Evolutionary conservation across 2,113 vertebrate species (phyloP).

Genomic region (Isurus oxyrinchus): DNA sequence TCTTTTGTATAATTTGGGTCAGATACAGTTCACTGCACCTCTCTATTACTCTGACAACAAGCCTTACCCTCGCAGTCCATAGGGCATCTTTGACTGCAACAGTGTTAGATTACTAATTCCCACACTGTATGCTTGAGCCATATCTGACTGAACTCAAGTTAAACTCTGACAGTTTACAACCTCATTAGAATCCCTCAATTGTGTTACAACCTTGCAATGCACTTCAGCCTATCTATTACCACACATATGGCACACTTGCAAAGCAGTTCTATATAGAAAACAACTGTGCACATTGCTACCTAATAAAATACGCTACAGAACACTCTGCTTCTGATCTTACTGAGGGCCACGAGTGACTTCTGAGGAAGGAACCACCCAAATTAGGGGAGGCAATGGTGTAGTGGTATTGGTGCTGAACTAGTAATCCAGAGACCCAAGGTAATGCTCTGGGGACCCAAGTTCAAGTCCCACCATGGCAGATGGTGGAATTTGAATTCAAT

Average conservation of each 20-base stretch:
- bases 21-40: slow-evolving; percentile 11
- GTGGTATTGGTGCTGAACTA: no score
- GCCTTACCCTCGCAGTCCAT: not conserved
- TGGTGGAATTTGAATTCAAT: no score
- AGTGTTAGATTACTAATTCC: slow-evolving; percentile 26
- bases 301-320: not conserved
- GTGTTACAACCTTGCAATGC: slow-evolving; percentile 4
- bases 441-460: no score
- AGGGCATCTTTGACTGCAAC: not conserved
- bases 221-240: slow-evolving; percentile 12
- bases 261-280: not conserved
- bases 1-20: slow-evolving; percentile 14
- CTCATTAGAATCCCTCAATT: slow-evolving; percentile 10
- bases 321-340: not conserved
- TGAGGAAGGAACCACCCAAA: not conserved
- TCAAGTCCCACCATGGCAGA: no score
- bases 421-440: no score
- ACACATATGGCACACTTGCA: not conserved
- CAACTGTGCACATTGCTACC: not conserved
- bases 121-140: slow-evolving; percentile 1
- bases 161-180: slow-evolving; percentile 1
- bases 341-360: not conserved
- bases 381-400: not conserved
- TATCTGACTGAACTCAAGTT: not conserved
- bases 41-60: slow-evolving; percentile 29